Percentiles rank a stretch among this genome's conserved stretches.
Conservation (phyloP, 2,797 vertebrate species). For the Micrastur ruficollis region DNA sequence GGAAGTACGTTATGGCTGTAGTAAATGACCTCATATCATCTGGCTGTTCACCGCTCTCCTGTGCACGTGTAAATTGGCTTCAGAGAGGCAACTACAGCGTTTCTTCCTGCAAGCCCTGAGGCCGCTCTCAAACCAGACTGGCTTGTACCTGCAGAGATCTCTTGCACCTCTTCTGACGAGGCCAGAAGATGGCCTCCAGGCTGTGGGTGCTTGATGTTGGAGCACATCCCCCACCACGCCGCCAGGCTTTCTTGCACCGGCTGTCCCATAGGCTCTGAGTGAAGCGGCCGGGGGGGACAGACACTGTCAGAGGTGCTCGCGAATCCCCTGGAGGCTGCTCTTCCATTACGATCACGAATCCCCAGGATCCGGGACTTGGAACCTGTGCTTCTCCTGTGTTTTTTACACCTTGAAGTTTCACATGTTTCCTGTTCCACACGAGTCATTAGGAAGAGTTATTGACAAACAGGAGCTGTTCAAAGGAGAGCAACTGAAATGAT, state of each 20-base stretch:
- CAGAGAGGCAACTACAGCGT: neutral
- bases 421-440: constrained; percentile 22
- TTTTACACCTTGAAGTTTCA: constrained; percentile 36
- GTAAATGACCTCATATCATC: neutral
- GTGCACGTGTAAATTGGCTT: neutral
- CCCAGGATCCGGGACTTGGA: neutral
- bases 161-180: neutral
- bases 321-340: neutral
- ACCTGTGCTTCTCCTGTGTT: neutral
- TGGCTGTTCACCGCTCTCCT: neutral
- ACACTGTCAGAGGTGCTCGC: neutral
- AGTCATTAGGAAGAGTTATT: constrained; percentile 63
- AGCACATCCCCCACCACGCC: neutral
- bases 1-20: neutral
- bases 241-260: neutral
- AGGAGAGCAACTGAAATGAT: constrained; percentile 61
- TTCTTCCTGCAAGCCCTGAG: neutral
- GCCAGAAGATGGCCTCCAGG: neutral
- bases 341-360: neutral
- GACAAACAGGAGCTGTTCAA: constrained; percentile 64
- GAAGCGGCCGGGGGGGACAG: neutral
- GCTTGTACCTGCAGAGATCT: neutral
- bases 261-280: neutral
- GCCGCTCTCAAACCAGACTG: neutral
- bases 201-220: neutral